A percentile compares a stretch with the other conserved stretches of the same genome.
phyloP scores from a whole-genome alignment of 2,797 vertebrate species.

The Enteromius afrohamiltoni region DNA sequence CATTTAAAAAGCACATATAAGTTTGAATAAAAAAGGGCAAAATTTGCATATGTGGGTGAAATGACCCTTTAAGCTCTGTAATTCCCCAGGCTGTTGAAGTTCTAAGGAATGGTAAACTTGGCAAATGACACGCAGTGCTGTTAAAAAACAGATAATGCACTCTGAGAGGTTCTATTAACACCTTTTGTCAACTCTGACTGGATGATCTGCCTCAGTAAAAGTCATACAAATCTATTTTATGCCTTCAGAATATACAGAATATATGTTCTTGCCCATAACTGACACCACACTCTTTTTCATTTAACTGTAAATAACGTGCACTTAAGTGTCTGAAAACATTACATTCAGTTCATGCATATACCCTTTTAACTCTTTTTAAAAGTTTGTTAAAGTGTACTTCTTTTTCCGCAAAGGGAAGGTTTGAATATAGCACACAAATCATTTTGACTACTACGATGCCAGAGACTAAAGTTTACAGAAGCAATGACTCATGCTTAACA shows the following conservation, averaged over 20 bases:
- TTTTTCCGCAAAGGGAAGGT: neutral
- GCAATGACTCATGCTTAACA: neutral
- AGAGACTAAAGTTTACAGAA: slow-evolving; percentile 44
- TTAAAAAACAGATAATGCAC: neutral
- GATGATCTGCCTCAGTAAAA: neutral
- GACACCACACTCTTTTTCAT: neutral
- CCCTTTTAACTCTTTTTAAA: neutral
- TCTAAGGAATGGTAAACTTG: slow-evolving; percentile 11
- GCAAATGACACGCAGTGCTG: neutral
- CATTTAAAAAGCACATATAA: neutral
- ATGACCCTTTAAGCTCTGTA: neutral
- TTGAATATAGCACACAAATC: neutral
- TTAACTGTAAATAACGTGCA: neutral
- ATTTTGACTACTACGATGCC: slow-evolving; percentile 10
- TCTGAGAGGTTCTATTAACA: neutral
- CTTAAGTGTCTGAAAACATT: neutral
- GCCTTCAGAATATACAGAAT: neutral
- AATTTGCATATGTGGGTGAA: neutral
- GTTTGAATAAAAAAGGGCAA: neutral
- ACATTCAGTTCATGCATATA: neutral
- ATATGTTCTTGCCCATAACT: neutral
- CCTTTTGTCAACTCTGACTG: neutral
- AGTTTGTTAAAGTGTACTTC: neutral
- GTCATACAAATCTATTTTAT: neutral
- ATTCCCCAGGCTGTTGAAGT: neutral